Evolutionary conservation across 2,888 invertebrate genomes (phyloP).

Genomic region (Loripinus fragilis): DNA sequence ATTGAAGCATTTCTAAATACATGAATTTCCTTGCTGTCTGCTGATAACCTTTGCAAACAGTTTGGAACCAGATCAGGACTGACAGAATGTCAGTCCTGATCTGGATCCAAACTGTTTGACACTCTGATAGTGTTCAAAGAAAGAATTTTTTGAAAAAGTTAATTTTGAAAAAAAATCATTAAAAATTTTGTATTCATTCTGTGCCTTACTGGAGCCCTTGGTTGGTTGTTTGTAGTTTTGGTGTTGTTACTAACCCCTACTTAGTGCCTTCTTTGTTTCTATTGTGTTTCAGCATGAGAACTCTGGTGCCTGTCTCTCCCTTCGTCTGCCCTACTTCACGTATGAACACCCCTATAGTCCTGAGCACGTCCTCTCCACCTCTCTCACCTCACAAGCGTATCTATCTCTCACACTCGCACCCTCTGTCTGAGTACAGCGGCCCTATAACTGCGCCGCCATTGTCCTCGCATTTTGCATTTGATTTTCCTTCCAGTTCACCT

Average conservation of each 20-base stretch:
- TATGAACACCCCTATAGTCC: conserved; percentile 1
- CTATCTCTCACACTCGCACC: conserved; percentile 30
- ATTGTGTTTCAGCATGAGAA: conserved; percentile 23
- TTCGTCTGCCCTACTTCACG: conserved; percentile 43
- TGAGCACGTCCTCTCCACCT: conserved; percentile 20
- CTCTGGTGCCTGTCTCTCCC: background rate
- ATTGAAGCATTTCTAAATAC: no score
- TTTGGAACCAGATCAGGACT: no score
- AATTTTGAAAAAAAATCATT: no score
- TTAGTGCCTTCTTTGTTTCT: conserved; percentile 15
- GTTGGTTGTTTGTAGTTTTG: background rate
- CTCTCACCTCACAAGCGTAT: conserved; percentile 34
- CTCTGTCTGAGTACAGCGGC: conserved; percentile 23
- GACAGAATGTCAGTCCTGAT: no score
- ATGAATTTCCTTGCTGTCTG: no score
- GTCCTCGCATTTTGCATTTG: conserved; percentile 72
- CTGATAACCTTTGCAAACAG: no score
- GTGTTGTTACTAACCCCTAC: conserved; percentile 16
- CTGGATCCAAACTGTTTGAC: no score
- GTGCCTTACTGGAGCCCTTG: no score
- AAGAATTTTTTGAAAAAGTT: no score
- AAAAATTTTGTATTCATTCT: no score
- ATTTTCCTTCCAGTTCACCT: conserved; percentile 81
- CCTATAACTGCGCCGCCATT: conserved; percentile 61
- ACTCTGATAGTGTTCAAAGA: no score